These are phyloP conservation scores for Cavia aperea DNA, from an alignment of 2,113 vertebrate species.

Conservation along the genomic window DNA sequence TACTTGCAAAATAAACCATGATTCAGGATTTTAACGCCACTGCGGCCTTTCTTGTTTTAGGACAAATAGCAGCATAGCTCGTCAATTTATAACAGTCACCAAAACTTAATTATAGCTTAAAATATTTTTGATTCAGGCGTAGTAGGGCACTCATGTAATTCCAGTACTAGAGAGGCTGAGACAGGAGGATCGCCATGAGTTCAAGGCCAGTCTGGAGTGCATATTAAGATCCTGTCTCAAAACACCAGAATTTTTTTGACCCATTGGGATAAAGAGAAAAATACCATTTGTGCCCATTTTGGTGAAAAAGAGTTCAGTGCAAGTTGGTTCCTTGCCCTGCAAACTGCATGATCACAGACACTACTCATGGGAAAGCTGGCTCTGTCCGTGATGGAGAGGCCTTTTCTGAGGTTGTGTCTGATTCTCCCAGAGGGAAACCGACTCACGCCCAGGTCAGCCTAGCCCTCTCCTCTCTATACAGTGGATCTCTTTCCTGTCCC, in stretches of 20 bases:
- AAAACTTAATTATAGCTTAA: not conserved
- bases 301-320: not conserved
- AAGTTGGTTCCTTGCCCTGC: not conserved
- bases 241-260: not conserved
- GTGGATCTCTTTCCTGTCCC: fast-evolving
- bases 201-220: not conserved
- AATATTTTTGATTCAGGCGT: not conserved
- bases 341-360: not conserved
- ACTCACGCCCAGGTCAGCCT: not conserved
- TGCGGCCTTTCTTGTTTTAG: not conserved
- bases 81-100: no score
- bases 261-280: not conserved
- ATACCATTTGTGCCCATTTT: not conserved
- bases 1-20: not conserved
- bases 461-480: not conserved
- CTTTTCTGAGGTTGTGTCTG: not conserved
- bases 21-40: not conserved
- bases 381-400: no score
- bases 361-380: not conserved
- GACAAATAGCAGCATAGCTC: not conserved
- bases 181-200: not conserved
- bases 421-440: not conserved
- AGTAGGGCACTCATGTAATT: not conserved
- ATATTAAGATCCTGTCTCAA: not conserved
- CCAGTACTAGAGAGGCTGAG: not conserved